A percentile compares a stretch with the other conserved stretches of the same genome.
Evolutionary conservation across 2,888 invertebrate genomes (phyloP).

Genomic region (Venustoraphidia nigricollis): DNA sequence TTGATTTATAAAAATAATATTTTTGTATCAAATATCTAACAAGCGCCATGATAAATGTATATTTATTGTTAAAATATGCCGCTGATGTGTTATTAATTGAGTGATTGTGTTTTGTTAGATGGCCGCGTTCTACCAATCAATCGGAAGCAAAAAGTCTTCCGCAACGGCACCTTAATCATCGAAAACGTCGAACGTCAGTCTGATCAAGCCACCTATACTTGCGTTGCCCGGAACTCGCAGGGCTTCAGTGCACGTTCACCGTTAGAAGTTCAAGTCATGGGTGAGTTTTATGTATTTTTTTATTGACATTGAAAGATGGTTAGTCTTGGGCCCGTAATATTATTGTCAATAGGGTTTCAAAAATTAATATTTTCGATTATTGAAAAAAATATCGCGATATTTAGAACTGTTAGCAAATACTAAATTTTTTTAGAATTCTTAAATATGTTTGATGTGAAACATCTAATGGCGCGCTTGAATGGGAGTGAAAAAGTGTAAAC

Average conservation of each 20-base stretch:
- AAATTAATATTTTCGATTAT: no score
- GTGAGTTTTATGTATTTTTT: conserved; percentile 44
- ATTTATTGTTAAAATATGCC: not conserved
- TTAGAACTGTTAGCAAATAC: no score
- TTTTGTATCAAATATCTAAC: no score
- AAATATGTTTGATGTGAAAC: no score
- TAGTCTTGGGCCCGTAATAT: no score
- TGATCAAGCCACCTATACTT: conserved; percentile 89
- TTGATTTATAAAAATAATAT: no score
- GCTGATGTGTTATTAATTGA: not conserved
- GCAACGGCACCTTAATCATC: conserved; percentile 84
- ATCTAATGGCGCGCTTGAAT: no score
- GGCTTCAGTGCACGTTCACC: conserved; percentile 79
- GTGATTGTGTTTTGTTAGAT: conserved; percentile 30
- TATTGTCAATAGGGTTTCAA: no score
- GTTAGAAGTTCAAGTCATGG: conserved; percentile 90
- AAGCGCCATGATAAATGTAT: not conserved
- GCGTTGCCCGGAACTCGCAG: conserved; percentile 83
- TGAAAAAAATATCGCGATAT: no score
- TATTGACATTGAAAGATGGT: conserved; percentile 15
- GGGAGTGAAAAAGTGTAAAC: no score
- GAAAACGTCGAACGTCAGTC: conserved; percentile 84
- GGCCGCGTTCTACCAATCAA: conserved; percentile 80
- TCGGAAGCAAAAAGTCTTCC: conserved; percentile 85
- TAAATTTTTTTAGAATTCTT: no score